A percentile compares a stretch with the other conserved stretches of the same genome.
Evolutionary conservation across 2,113 vertebrate genomes (phyloP).

Genomic region (Nesogale talazaci): DNA sequence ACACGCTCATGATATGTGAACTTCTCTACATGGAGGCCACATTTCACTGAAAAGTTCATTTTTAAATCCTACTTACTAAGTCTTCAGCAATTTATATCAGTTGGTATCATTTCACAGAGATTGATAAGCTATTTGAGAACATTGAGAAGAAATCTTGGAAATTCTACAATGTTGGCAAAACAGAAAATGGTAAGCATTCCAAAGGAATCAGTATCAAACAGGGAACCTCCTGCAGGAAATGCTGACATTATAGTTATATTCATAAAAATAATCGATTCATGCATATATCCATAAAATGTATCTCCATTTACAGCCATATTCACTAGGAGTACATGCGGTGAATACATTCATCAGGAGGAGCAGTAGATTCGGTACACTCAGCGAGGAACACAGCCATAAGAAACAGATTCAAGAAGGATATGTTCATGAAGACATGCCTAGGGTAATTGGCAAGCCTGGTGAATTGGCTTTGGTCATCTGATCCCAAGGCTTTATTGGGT

Average conservation of each 20-base stretch:
- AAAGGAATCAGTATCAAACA: constrained; percentile 35
- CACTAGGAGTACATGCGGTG: constrained; percentile 19
- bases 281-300: constrained; percentile 47
- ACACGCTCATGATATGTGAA: neutral
- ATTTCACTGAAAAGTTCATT: constrained; percentile 9
- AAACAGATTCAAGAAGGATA: constrained; percentile 39
- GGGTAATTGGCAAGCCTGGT: constrained; percentile 33
- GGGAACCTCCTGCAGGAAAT: neutral
- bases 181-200: constrained; percentile 60
- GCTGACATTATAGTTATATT: constrained; percentile 17
- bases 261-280: constrained; percentile 31
- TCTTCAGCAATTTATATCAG: neutral
- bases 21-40: neutral
- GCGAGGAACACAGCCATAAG: constrained; percentile 34
- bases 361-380: constrained; percentile 1
- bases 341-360: constrained; percentile 51
- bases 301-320: constrained; percentile 17
- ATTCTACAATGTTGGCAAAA: constrained; percentile 70
- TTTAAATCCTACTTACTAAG: constrained; percentile 6
- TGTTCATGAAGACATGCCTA: constrained; percentile 45
- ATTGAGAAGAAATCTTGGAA: constrained; percentile 49
- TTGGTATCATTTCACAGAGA: constrained; percentile 29
- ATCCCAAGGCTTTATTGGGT: neutral
- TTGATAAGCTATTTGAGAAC: constrained; percentile 61
- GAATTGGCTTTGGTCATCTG: neutral